These are phyloP conservation scores for Gracilinanus agilis DNA, from an alignment of 2,113 vertebrate species.

Conservation along the genomic window DNA sequence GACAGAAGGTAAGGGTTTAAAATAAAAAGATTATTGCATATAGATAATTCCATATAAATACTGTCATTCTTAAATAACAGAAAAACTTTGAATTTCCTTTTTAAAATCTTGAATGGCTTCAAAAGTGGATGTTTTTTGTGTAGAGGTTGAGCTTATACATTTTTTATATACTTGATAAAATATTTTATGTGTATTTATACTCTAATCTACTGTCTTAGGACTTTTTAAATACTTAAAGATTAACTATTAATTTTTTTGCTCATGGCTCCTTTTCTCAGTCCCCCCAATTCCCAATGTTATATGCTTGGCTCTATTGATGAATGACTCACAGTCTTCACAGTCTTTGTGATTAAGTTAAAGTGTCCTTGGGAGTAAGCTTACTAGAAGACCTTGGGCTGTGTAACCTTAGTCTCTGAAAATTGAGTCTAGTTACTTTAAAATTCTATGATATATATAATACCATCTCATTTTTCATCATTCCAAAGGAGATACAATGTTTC, in stretches of 20 bases:
- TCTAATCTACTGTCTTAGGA: neutral
- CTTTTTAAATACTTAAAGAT: neutral
- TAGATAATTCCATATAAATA: no score
- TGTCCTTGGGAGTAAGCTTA: neutral
- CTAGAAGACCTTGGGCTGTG: neutral
- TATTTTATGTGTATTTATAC: neutral
- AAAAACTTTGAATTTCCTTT: neutral
- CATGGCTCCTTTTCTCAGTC: neutral
- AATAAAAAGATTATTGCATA: no score
- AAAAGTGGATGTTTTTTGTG: neutral
- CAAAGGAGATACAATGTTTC: neutral
- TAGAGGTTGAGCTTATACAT: neutral
- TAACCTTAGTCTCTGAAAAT: conserved; percentile 6
- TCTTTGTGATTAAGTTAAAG: conserved; percentile 29
- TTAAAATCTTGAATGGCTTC: neutral
- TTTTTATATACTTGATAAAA: neutral
- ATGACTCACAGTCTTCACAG: neutral
- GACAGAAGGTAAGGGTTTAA: no score
- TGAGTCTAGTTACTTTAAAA: conserved; percentile 28
- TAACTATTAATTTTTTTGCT: neutral
- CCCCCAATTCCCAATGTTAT: neutral
- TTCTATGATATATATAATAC: neutral
- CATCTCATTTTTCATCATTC: neutral
- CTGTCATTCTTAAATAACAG: no score
- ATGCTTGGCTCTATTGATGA: neutral